phyloP scores from a whole-genome alignment of 2,797 vertebrate genomes.

The Morelia viridis region DNA sequence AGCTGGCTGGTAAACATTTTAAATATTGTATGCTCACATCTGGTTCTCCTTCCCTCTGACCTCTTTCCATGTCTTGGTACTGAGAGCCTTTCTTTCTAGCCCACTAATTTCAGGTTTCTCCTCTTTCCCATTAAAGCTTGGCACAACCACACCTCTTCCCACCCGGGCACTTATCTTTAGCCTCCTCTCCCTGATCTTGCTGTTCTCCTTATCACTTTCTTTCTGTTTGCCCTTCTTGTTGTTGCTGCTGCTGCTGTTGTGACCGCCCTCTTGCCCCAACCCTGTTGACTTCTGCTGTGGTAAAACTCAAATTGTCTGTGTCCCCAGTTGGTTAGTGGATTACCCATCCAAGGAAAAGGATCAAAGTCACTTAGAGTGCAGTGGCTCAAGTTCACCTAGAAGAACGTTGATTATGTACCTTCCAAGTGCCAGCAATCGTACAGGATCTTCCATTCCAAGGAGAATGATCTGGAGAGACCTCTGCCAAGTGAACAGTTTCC shows the following conservation, averaged over 20 bases:
- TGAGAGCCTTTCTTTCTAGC: slow-evolving; percentile 59
- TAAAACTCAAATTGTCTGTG: neutral
- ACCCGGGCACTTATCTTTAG: slow-evolving; percentile 57
- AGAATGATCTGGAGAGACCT: neutral
- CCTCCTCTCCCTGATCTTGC: slow-evolving; percentile 62
- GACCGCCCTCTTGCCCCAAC: neutral
- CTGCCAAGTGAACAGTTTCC: neutral
- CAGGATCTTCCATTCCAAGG: neutral
- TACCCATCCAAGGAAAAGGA: neutral
- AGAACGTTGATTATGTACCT: neutral
- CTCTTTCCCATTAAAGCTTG: slow-evolving; percentile 58
- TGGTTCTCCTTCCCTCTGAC: neutral
- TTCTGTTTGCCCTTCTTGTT: slow-evolving; percentile 36
- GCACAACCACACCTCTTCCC: slow-evolving; percentile 63
- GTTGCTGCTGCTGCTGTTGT: neutral
- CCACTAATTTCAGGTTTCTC: slow-evolving; percentile 51
- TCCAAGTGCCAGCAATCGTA: neutral
- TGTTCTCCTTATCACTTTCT: slow-evolving; percentile 68
- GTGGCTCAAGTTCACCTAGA: neutral
- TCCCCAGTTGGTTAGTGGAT: neutral
- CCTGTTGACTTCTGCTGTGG: neutral
- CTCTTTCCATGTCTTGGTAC: slow-evolving; percentile 36
- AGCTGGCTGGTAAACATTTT: neutral
- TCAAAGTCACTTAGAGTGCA: fast-evolving
- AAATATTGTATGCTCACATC: neutral